Conservation (phyloP, 2,888 invertebrate species). For the Eupithecia subfuscata region DNA sequence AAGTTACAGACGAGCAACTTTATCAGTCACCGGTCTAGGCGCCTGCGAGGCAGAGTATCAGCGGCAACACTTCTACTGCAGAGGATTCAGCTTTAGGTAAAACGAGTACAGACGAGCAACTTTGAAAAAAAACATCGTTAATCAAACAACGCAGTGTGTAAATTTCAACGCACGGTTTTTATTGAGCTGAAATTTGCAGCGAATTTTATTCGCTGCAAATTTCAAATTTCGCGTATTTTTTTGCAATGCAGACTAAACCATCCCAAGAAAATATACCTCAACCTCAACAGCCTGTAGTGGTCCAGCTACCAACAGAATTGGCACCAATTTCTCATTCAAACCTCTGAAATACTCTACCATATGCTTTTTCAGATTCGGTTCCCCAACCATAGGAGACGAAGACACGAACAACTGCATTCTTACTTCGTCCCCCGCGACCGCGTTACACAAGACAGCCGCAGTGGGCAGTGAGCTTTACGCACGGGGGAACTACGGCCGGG, state of each 20-base stretch:
- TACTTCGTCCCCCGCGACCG: slow-evolving; percentile 86
- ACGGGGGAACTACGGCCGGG: slow-evolving; percentile 91
- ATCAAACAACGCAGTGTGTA: no score
- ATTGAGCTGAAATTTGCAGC: no score
- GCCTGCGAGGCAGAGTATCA: slow-evolving; percentile 91
- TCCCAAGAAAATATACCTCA: no score
- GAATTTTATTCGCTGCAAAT: no score
- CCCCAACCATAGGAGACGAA: slow-evolving; percentile 85
- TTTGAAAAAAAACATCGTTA: slow-evolving; percentile 49
- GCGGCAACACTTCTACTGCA: slow-evolving; percentile 89
- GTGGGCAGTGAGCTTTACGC: slow-evolving; percentile 90
- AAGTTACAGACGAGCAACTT: slow-evolving; percentile 78
- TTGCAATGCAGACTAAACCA: no score
- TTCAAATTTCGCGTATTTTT: no score
- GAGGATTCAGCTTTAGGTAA: slow-evolving; percentile 91
- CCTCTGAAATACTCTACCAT: neutral
- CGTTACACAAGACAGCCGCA: slow-evolving; percentile 68
- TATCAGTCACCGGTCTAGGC: slow-evolving; percentile 88
- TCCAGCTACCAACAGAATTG: no score
- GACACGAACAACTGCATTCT: slow-evolving; percentile 90
- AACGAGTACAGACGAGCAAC: slow-evolving; percentile 75
- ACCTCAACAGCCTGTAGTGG: no score
- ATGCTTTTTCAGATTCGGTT: slow-evolving; percentile 84
- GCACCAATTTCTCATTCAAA: no score
- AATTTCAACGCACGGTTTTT: no score